A percentile compares a stretch with the other conserved stretches of the same genome.
These are phyloP conservation scores for Serilophus lunatus DNA, from an alignment of 2,113 vertebrate genomes.

Conservation along the genomic window DNA sequence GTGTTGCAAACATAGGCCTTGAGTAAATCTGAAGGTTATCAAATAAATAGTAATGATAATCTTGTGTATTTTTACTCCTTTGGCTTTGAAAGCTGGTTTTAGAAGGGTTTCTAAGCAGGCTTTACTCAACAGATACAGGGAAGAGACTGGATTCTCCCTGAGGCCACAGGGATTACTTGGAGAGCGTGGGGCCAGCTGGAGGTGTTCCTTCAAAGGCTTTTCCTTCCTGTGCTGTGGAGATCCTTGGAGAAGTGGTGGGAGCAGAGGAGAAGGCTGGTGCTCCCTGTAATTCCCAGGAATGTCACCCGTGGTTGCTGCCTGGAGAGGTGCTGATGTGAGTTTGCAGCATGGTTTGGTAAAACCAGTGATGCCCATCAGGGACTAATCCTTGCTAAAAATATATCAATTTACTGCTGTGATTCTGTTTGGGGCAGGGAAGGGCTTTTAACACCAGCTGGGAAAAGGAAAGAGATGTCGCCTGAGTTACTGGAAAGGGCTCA, in stretches of 20 bases:
- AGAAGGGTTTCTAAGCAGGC: neutral
- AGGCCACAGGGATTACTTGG: conserved; percentile 44
- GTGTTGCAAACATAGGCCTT: neutral
- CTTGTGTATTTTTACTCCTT: neutral
- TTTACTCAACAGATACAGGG: conserved; percentile 22
- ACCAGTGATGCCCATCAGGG: neutral
- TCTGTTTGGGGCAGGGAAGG: neutral
- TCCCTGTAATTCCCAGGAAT: neutral
- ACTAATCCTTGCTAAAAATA: neutral
- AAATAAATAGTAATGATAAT: neutral
- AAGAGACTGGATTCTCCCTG: conserved; percentile 15
- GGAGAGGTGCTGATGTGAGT: neutral
- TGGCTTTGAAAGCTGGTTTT: neutral
- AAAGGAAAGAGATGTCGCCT: neutral
- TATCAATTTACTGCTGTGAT: neutral
- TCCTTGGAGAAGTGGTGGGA: neutral
- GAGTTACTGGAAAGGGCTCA: neutral
- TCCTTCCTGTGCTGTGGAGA: neutral
- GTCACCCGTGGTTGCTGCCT: accelerated
- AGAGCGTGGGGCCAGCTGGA: neutral
- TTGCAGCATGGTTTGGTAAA: neutral
- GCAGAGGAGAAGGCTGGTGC: neutral
- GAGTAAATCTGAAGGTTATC: neutral
- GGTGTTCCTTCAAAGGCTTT: neutral
- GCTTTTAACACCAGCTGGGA: neutral